Conservation (phyloP, 2,888 invertebrate genomes). For the Acanthococcus lagerstroemiae region DNA sequence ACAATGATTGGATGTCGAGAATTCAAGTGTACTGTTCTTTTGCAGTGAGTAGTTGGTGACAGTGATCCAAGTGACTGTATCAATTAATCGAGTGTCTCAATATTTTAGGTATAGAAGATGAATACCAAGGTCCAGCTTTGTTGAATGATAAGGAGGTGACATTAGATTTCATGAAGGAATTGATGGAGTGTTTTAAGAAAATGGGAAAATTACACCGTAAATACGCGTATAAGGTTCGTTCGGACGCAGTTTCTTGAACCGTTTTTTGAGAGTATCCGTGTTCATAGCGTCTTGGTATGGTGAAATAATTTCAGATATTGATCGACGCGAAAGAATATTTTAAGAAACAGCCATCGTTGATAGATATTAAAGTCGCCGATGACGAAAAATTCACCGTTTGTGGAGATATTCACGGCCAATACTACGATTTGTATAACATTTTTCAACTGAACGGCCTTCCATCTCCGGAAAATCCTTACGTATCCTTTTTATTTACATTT, state of each 20-base stretch:
- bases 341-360: conserved; percentile 50
- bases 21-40: background rate
- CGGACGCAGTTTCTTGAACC: conserved; percentile 8
- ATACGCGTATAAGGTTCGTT: conserved; percentile 88
- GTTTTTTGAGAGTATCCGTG: background rate
- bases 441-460: conserved; percentile 95
- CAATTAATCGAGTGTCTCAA: background rate
- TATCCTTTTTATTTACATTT: too few relatives aligned
- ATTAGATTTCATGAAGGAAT: conserved; percentile 71
- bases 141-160: conserved; percentile 83
- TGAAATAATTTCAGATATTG: conserved; percentile 60
- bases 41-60: background rate
- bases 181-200: conserved; percentile 80
- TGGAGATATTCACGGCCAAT: conserved; percentile 98
- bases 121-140: conserved; percentile 83
- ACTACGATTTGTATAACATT: conserved; percentile 95
- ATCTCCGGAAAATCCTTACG: conserved; percentile 87
- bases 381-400: conserved; percentile 92
- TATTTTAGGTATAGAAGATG: conserved; percentile 77
- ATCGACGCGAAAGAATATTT: conserved; percentile 42
- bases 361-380: conserved; percentile 79
- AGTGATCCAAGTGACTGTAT: background rate
- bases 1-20: background rate
- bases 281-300: background rate
- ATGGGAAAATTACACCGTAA: conserved; percentile 91